A percentile compares a stretch with the other conserved stretches of the same genome.
Conservation (phyloP, 2,113 vertebrate species). For the Hippocampus guttulatus region DNA sequence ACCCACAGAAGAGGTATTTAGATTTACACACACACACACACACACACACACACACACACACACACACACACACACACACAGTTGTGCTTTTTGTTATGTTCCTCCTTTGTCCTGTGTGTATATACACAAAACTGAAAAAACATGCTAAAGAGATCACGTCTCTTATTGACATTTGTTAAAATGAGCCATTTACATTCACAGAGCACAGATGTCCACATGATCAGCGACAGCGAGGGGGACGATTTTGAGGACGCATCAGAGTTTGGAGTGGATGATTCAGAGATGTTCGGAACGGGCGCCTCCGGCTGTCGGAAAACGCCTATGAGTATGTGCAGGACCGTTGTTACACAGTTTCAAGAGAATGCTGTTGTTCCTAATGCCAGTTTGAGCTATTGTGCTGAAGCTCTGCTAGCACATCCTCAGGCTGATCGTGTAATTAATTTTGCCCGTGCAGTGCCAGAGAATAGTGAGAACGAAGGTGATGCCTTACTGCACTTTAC, state of each 20-base stretch:
- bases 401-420: background rate
- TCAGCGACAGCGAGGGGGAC: constrained; percentile 97
- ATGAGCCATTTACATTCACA: constrained; percentile 51
- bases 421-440: background rate
- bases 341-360: no score
- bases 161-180: background rate
- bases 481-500: constrained; percentile 99
- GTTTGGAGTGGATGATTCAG: constrained; percentile 95
- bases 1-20: constrained; percentile 86
- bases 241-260: constrained; percentile 98
- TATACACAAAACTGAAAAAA: background rate
- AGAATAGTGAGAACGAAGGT: constrained; percentile 96
- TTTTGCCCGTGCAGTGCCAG: constrained; percentile 82
- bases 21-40: background rate
- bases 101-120: background rate
- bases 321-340: constrained; percentile 83
- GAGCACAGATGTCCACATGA: constrained; percentile 97
- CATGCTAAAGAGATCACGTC: background rate
- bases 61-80: no score
- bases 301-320: constrained; percentile 90
- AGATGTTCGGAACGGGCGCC: constrained; percentile 92
- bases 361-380: background rate
- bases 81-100: background rate
- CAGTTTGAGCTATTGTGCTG: background rate
- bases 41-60: background rate